phyloP scores from a whole-genome alignment of 1,140 invertebrate species.

The Neodiprion pinetum region DNA sequence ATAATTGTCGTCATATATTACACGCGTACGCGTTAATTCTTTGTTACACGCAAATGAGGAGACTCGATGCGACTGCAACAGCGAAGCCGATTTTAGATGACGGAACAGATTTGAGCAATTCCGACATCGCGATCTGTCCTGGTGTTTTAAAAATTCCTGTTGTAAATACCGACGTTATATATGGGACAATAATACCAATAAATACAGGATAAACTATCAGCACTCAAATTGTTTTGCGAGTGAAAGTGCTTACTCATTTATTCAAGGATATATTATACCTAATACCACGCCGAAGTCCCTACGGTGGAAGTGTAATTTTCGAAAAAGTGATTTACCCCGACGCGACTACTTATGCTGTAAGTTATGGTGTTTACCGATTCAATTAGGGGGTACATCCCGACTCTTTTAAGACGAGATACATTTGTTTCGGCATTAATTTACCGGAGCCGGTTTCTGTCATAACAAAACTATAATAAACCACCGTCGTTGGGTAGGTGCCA shows the following conservation, averaged over 20 bases:
- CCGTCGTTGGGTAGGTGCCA: constrained; percentile 40
- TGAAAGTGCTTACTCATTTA: too few species aligned
- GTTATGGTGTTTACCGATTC: constrained; percentile 63
- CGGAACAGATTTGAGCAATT: too few species aligned
- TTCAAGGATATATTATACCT: too few species aligned
- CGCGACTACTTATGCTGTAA: constrained; percentile 52
- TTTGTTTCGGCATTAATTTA: constrained; percentile 63
- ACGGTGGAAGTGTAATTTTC: neutral
- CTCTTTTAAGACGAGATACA: constrained; percentile 51
- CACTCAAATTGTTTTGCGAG: too few species aligned
- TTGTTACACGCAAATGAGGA: neutral
- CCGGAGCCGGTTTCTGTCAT: constrained; percentile 57
- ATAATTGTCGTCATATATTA: neutral
- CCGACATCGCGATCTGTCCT: too few species aligned
- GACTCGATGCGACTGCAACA: too few species aligned
- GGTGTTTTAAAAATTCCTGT: too few species aligned
- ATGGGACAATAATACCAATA: too few species aligned
- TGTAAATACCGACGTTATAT: too few species aligned
- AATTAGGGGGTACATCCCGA: constrained; percentile 54
- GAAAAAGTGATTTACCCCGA: constrained; percentile 49
- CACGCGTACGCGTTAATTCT: neutral
- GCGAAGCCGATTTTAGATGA: too few species aligned
- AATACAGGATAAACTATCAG: too few species aligned
- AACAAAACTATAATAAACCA: constrained; percentile 64
- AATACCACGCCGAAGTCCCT: too few species aligned